A percentile compares a stretch with the other conserved stretches of the same genome.
These are phyloP conservation scores for Ligdia adustata DNA, from an alignment of 2,888 invertebrate species.

Conservation along the genomic window DNA sequence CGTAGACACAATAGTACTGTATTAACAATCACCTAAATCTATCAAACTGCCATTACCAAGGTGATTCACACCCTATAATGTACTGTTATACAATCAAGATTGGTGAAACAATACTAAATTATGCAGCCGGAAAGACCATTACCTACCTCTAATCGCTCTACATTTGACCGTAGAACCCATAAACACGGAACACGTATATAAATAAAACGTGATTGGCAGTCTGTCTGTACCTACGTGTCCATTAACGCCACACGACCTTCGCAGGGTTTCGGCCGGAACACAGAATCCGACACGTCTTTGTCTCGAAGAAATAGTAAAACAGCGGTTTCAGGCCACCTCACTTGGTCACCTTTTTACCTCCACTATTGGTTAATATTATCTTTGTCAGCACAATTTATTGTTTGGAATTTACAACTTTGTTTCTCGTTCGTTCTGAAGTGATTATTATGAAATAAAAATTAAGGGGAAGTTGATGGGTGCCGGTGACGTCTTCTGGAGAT, in stretches of 20 bases:
- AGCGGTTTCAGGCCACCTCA: constrained; percentile 8
- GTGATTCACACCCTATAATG: no score
- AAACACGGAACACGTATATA: constrained; percentile 20
- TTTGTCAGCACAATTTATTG: no score
- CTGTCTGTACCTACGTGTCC: constrained; percentile 18
- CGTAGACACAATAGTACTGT: no score
- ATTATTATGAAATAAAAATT: no score
- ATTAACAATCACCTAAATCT: no score
- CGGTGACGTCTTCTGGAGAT: no score
- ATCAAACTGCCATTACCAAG: no score
- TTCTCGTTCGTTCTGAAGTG: neutral
- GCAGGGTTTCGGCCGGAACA: constrained; percentile 29
- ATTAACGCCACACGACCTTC: constrained; percentile 24
- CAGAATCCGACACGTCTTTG: constrained; percentile 33
- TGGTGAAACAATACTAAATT: neutral
- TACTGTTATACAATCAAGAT: no score
- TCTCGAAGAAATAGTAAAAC: constrained; percentile 19
- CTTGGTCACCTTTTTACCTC: constrained; percentile 10
- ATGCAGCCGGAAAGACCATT: constrained; percentile 7
- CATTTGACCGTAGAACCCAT: constrained; percentile 14
- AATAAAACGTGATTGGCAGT: constrained; percentile 24
- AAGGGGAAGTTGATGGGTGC: no score
- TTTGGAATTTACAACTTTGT: neutral
- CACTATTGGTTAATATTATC: no score
- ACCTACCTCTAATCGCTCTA: constrained; percentile 14